Evolutionary conservation across 1,140 invertebrate species (phyloP), one percentile per base, ranked within the genome.

Genomic region (Aphelenchoides besseyi): DNA sequence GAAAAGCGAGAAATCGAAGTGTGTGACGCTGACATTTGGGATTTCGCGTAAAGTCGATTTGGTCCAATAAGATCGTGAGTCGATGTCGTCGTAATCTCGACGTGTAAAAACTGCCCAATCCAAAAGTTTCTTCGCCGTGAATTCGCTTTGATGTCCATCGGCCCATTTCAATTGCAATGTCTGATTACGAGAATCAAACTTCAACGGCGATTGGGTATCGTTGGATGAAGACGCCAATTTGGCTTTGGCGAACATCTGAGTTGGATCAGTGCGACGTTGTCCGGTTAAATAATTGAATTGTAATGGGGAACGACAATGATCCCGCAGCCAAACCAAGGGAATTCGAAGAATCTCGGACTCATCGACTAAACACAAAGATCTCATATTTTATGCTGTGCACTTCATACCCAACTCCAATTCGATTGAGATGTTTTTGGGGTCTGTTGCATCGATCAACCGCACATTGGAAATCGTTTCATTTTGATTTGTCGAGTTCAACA

Each of bases 281-380:
- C 76, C 77, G 8, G 80, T 82, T 32, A 67, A 28, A 18, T 26
- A 77, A 63, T 80, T 77, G 54, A 79, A 82, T 0, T 32, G 59
- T 5, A 23, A 36, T 2, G 18, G 12, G n/a, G 52, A 71, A 3
- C 79, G 69, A 41, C 81, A 82, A 61, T 82, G 80, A 59, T 82
- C 80, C 28, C 79, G 48, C n/a, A 82, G 66, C 80, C 80, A 82
- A 23, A 83, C 78, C 3, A 82, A 55, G 5, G 80, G 80, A 29
- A 75, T 73, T 16, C 72, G 37, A 3, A 74, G 57, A 5, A 67
- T 36, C 8, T 66, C 63, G 16, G 63, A 16, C 16, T 66, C 63
- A 2, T 66, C 63, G n/a, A 36, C 41, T 48, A 23, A 12, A 48
- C 12, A 48, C 41, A 12, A 23, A 48, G 41, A 23, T n/a, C 16